Base-by-base conservation (phyloP, 2,888 invertebrate genomes). In the Polylopha cassiicola region DNA sequence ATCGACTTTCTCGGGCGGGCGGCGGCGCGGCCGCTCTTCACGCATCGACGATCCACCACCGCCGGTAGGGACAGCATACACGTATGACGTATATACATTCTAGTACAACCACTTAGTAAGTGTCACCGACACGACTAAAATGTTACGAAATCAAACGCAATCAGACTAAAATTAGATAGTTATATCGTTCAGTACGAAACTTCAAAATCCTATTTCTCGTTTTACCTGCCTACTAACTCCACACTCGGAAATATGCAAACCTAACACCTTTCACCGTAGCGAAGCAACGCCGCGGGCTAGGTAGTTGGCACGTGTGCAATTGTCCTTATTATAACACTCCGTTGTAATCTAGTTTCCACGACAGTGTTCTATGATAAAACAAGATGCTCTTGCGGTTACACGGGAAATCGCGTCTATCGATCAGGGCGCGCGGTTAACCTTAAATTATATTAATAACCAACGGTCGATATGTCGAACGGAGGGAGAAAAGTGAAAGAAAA, bases 1-100 rank as follows among this genome's bases (percentile, higher is more conserved):
- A 73, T 65, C 51, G 58, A 73, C 80, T 80, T 80, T 80, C 79
- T 71, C 66, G 51, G 50, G 44, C 51, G 51, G 55, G 49, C 53
- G 53, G 50, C 51, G 44, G 43, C 43, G 31, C 43, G 26, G 36
- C 54, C 54, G 61, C 56, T 61, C 53, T 65, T 69, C 55, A 71
- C 68, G 72, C 66, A 55, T 61, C 60, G 51, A 42, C 55, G 50
- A 38, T 28, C 46, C 47, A 48, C 50, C 51, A 46, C 51, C 46
- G 50, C 44, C 42, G 44, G n/a, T n/a, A n/a, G n/a, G n/a, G n/a
- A n/a, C n/a, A n/a, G n/a, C n/a, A n/a, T n/a, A n/a, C n/a, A n/a
- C n/a, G n/a, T n/a, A n/a, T n/a, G n/a, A n/a, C n/a, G n/a, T n/a
- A n/a, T n/a, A n/a, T n/a, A n/a, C n/a, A n/a, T n/a, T n/a, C n/a